These are phyloP conservation scores for Papilio helenus DNA, from an alignment of 1,140 invertebrate species.

Conservation along the genomic window DNA sequence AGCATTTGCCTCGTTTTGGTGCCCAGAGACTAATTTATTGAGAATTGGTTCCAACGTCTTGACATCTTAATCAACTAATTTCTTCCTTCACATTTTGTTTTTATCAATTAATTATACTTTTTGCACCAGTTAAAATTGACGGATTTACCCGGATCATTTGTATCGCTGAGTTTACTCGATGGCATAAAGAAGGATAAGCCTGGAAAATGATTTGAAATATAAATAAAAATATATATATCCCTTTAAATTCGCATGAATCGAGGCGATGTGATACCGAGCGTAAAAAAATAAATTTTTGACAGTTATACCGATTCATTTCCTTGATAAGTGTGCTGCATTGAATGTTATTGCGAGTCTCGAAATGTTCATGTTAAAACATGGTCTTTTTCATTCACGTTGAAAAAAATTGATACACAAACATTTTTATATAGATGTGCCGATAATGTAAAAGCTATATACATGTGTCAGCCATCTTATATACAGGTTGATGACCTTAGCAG, in stretches of 20 bases:
- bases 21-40: no score
- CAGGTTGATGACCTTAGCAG: background rate
- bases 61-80: no score
- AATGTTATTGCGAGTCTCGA: background rate
- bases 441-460: background rate
- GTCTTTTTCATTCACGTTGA: no score
- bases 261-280: background rate
- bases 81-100: no score
- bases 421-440: no score
- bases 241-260: background rate
- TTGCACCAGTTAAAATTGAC: no score
- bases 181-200: background rate
- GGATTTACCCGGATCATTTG: no score
- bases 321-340: background rate
- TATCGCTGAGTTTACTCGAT: no score
- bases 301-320: slow-evolving; percentile 2
- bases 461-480: background rate
- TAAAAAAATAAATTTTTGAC: slow-evolving; percentile 16
- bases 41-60: no score
- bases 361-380: background rate
- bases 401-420: no score
- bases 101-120: no score
- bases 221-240: background rate
- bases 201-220: background rate
- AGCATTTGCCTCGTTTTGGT: no score